phyloP scores from a whole-genome alignment of 1,140 invertebrate species.

The Adoxophyes honmai region DNA sequence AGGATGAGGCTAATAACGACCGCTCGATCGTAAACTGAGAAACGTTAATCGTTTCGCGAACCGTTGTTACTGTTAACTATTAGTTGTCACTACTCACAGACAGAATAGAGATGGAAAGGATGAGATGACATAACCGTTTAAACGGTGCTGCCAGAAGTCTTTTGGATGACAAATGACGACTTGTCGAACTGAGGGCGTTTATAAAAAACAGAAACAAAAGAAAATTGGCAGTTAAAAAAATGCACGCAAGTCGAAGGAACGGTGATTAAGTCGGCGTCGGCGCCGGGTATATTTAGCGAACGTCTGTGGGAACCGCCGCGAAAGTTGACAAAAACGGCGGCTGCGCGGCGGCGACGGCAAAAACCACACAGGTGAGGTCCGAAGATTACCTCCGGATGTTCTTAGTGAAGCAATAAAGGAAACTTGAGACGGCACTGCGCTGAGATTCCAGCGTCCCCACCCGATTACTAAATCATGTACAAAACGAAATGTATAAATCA shows the following conservation, averaged over 20 bases:
- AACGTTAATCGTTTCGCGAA: constrained; percentile 14
- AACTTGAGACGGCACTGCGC: background rate
- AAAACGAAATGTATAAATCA: background rate
- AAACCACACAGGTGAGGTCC: constrained; percentile 54
- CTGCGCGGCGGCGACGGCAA: constrained; percentile 33
- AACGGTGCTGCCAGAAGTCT: background rate
- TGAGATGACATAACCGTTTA: constrained; percentile 4
- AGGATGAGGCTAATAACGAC: constrained; percentile 33
- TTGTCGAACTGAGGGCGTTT: background rate
- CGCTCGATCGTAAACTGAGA: constrained; percentile 34
- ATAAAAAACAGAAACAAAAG: constrained; percentile 18
- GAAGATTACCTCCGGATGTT: constrained; percentile 11
- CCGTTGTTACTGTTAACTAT: no score
- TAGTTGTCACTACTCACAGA: no score
- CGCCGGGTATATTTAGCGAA: constrained; percentile 26
- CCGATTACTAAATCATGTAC: background rate
- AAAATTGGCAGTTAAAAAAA: constrained; percentile 25
- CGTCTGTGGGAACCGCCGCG: constrained; percentile 39
- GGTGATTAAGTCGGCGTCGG: constrained; percentile 19
- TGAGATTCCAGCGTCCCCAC: background rate
- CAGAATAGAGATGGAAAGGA: no score
- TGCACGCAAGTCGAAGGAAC: constrained; percentile 34
- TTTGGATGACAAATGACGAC: constrained; percentile 5
- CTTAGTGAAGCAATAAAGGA: constrained; percentile 1
- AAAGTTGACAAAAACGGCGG: constrained; percentile 61